Base-by-base conservation (phyloP, 1,140 invertebrate species). In the Drosophila kepulauana region DNA sequence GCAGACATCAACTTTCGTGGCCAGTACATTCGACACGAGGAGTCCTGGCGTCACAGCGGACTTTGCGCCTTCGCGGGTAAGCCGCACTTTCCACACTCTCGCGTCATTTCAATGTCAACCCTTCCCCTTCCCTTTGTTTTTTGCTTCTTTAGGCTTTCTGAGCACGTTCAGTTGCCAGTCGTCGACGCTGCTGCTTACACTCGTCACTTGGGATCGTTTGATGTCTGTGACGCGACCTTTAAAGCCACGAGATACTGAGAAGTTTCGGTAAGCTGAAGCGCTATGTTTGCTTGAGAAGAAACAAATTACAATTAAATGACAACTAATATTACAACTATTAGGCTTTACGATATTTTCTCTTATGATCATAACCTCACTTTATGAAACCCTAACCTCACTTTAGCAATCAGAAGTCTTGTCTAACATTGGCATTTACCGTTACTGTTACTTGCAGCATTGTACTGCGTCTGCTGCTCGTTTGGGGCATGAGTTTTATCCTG, bases 101-200 rank as follows among this genome's bases (percentile, higher is more conserved):
- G 30, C 5, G 11, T 38, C 35, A 8, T 38, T 25, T 25, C 20
- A 25, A 25, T 25, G 20, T 25, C 20, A 25, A 25, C 35, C 7
- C 35, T 38, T 7, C 35, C 35, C 8, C 35, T 8, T 10, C 35
- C 1, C 15, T 52, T 30, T 8, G 1, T 5, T 52, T 1, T 28
- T 73, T 80, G 82, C 92, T 81, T 82, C 93, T 6, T 7, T 43
- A 92, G 95, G 95, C 10, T 95, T 96, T 76, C 89, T 96, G 41
- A 95, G 94, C 76, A 96, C 95, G 13, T 93, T 95, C 56, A 95
- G 95, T 52, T 95, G 95, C 73, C 95, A 96, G 88, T 93, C 95
- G 5, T 95, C 95, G 1, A 95, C 95, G 15, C 90, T 95, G 43
- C 94, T 95, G 1, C 92, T 96, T 2, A 94, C 94, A 0, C 74